Conservation (phyloP, 2,797 vertebrate genomes). For the Sebastes oblongus region DNA sequence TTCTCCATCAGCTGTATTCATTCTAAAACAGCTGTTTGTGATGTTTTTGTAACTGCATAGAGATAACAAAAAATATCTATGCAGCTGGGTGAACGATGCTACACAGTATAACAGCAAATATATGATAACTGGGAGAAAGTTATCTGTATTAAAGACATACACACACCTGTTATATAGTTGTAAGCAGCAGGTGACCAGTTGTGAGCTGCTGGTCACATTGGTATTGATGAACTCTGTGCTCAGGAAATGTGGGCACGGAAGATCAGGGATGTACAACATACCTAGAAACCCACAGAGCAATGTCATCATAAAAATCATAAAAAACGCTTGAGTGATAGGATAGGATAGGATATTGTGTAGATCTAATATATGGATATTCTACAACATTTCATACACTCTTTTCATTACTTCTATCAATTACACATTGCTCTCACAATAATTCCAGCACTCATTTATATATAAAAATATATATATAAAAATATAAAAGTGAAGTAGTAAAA, state of each 20-base stretch:
- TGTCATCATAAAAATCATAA: not conserved
- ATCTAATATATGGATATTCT: not conserved
- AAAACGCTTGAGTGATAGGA: not conserved
- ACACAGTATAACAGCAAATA: not conserved
- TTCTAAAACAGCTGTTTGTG: not conserved
- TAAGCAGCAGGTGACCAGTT: conserved; percentile 81
- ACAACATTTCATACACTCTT: not conserved
- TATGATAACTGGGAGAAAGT: not conserved
- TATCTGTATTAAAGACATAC: not conserved
- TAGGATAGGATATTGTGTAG: not conserved
- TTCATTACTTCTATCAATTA: no score
- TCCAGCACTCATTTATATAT: no score
- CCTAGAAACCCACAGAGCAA: conserved; percentile 71
- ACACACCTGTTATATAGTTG: conserved; percentile 65
- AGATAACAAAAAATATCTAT: not conserved
- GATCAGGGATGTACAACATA: conserved; percentile 77
- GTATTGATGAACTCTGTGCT: conserved; percentile 61
- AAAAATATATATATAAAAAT: no score
- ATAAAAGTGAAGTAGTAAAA: not conserved
- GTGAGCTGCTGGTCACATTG: conserved; percentile 61
- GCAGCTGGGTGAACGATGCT: not conserved
- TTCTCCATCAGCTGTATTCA: not conserved
- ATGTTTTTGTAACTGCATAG: not conserved
- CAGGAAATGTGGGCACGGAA: conserved; percentile 76
- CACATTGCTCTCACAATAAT: no score